Evolutionary conservation across 2,113 vertebrate species (phyloP).

Genomic region (Nannospalax galili): DNA sequence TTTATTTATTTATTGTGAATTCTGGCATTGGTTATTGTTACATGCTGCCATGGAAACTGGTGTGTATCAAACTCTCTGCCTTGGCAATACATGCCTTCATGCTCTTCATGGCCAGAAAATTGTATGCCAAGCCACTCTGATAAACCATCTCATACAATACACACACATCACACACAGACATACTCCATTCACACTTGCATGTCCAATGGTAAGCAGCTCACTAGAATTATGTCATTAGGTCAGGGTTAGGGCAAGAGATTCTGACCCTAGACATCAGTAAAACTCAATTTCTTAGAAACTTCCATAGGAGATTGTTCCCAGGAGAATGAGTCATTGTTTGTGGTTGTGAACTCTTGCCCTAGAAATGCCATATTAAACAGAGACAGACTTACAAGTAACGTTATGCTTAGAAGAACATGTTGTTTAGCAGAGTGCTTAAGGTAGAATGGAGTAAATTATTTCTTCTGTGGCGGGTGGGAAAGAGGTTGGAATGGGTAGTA

Average conservation of each 20-base stretch:
- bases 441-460: not conserved
- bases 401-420: not conserved
- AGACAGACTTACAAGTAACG: not conserved
- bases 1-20: not conserved
- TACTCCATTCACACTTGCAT: not conserved
- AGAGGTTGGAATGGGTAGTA: not conserved
- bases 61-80: not conserved
- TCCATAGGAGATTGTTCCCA: not conserved
- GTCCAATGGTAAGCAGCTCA: not conserved
- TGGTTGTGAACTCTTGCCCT: not conserved
- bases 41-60: not conserved
- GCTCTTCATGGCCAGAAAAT: not conserved
- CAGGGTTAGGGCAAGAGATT: not conserved
- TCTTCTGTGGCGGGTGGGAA: not conserved
- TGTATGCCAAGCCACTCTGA: not conserved
- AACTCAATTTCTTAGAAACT: not conserved
- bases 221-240: not conserved
- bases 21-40: not conserved
- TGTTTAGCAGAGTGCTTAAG: not conserved
- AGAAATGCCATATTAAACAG: not conserved
- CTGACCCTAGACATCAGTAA: not conserved
- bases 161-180: not conserved
- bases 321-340: not conserved
- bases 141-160: not conserved
- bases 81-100: not conserved